A percentile compares a stretch with the other conserved stretches of the same genome.
These are phyloP conservation scores for Porites evermanni DNA, from an alignment of 92 coral and sea anemone genomes.

Conservation along the genomic window DNA sequence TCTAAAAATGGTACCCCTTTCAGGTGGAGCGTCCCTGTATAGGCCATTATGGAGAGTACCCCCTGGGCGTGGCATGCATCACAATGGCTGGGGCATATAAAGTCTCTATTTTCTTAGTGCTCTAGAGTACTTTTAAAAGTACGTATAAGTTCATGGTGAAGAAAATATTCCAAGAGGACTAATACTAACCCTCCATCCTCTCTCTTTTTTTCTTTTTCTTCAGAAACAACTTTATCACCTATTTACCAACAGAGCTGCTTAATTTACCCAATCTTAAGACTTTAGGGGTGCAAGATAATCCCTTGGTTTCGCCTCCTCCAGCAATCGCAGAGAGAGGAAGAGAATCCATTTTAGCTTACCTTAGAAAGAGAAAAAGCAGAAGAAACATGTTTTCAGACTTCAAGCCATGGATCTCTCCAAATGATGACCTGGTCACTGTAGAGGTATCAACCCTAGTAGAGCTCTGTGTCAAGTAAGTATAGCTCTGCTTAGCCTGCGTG, in stretches of 20 bases:
- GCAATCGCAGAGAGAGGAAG: slow-evolving; percentile 28
- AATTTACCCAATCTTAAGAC: slow-evolving; percentile 26
- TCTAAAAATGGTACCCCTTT: no score
- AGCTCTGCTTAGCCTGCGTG: no score
- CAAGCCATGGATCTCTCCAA: slow-evolving; percentile 31
- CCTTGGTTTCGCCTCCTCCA: slow-evolving; percentile 43
- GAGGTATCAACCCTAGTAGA: slow-evolving; percentile 28
- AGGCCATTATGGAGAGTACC: no score
- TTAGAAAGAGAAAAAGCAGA: slow-evolving; percentile 29
- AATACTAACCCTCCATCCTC: background rate
- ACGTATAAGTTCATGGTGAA: background rate
- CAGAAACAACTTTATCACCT: slow-evolving; percentile 41
- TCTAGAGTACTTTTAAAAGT: no score
- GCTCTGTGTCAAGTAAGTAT: slow-evolving; percentile 25
- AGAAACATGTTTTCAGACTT: slow-evolving; percentile 37
- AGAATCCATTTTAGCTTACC: slow-evolving; percentile 22
- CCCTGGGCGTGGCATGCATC: no score
- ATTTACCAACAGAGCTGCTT: slow-evolving; percentile 48
- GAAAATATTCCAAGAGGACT: background rate
- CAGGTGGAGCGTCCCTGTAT: no score
- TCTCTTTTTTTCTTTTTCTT: background rate
- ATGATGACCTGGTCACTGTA: background rate
- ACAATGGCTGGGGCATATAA: no score
- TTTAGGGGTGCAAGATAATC: slow-evolving; percentile 32
- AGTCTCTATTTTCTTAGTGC: no score